Evolutionary conservation across 2,797 vertebrate species (phyloP).

Genomic region (Catharus ustulatus): DNA sequence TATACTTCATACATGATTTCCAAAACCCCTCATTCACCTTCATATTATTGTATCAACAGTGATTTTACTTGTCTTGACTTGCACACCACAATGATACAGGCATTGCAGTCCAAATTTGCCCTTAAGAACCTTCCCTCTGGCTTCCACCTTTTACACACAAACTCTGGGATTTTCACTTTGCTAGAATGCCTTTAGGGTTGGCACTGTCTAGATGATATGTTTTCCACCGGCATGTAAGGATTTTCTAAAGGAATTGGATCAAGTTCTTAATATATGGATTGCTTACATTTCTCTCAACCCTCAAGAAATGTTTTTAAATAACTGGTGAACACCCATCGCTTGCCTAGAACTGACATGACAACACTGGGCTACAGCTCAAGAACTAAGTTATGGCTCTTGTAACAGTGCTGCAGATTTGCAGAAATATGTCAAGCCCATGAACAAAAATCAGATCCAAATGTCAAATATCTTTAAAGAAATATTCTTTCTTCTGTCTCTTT

Average conservation of each 20-base stretch:
- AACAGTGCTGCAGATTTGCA: neutral
- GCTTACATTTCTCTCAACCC: neutral
- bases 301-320: neutral
- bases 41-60: neutral
- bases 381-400: neutral
- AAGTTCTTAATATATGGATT: neutral
- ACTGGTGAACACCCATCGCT: fast-evolving
- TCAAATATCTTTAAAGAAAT: neutral
- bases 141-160: neutral
- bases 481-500: neutral
- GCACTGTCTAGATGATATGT: neutral
- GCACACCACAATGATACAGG: neutral
- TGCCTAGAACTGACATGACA: neutral
- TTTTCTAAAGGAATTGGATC: neutral
- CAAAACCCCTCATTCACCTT: neutral
- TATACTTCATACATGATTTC: neutral
- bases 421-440: neutral
- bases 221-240: neutral
- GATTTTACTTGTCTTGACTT: neutral
- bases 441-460: neutral
- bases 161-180: neutral
- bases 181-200: neutral
- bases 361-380: neutral
- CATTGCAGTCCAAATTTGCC: neutral
- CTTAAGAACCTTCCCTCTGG: neutral